Percentiles rank a stretch among this genome's conserved stretches.
phyloP scores from a whole-genome alignment of 2,113 vertebrate genomes.

The Pangasianodon gigas region DNA sequence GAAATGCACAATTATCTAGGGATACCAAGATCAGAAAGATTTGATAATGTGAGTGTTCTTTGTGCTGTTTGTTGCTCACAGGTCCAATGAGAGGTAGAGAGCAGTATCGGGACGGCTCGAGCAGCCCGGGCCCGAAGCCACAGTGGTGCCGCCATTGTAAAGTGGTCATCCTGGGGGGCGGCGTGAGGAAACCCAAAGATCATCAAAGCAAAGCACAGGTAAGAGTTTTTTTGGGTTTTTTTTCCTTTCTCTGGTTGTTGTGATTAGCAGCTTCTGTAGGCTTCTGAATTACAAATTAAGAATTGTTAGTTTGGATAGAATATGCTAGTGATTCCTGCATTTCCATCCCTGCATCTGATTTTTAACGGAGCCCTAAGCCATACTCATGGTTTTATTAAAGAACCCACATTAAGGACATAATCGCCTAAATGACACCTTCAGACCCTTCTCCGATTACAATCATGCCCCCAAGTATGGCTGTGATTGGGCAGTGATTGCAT shows the following conservation, averaged over 20 bases:
- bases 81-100: constrained; percentile 76
- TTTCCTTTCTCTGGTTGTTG: no score
- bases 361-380: no score
- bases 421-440: no score
- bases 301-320: background rate
- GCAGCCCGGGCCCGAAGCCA: constrained; percentile 75
- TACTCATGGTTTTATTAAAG: no score
- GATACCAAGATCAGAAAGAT: background rate
- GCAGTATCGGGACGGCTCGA: constrained; percentile 66
- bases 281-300: background rate
- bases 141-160: constrained; percentile 96
- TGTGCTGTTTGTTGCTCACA: constrained; percentile 47
- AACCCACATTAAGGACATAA: no score
- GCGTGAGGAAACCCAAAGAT: constrained; percentile 87
- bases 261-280: background rate
- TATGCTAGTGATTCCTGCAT: background rate
- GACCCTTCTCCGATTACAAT: background rate
- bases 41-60: background rate
- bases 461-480: background rate
- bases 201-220: constrained; percentile 76
- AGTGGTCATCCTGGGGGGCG: constrained; percentile 91
- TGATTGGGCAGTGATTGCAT: background rate
- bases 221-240: constrained; percentile 18
- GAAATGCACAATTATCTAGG: no score
- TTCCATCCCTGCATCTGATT: no score